Conservation (phyloP, 1,140 invertebrate genomes). For the Cylas formicarius region DNA sequence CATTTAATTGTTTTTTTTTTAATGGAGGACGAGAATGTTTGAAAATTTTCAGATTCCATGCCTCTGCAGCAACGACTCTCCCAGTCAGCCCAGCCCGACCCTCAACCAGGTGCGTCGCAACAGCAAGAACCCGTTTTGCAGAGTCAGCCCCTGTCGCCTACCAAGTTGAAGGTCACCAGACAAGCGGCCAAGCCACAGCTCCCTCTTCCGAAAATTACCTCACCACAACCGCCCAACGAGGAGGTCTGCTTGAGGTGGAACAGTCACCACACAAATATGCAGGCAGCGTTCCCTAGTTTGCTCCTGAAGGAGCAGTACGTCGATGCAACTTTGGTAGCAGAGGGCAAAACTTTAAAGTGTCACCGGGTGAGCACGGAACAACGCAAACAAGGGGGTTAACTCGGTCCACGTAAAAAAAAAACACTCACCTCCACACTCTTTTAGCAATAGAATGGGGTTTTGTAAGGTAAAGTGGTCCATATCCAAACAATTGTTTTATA, state of each 20-base stretch:
- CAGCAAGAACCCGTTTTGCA: slow-evolving; percentile 23
- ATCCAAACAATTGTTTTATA: too few species aligned
- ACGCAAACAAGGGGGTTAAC: too few species aligned
- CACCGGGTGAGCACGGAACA: slow-evolving; percentile 43
- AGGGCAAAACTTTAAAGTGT: slow-evolving; percentile 44
- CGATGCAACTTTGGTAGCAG: slow-evolving; percentile 51
- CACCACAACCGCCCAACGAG: slow-evolving; percentile 22
- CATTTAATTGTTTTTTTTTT: too few species aligned
- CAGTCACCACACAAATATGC: slow-evolving; percentile 63
- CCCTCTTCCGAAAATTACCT: slow-evolving; percentile 6
- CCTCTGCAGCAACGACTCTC: slow-evolving; percentile 29
- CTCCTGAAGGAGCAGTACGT: slow-evolving; percentile 48
- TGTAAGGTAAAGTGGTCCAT: too few species aligned
- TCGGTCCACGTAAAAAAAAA: too few species aligned
- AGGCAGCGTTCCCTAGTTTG: slow-evolving; percentile 50
- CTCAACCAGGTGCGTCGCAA: not conserved
- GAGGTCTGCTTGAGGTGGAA: slow-evolving; percentile 64
- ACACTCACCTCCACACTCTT: too few species aligned
- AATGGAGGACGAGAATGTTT: too few species aligned
- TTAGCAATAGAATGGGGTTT: too few species aligned
- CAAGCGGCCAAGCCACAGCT: slow-evolving; percentile 22
- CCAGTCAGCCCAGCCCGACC: slow-evolving; percentile 6
- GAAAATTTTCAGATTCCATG: slow-evolving; percentile 32
- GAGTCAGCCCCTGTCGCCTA: slow-evolving; percentile 33
- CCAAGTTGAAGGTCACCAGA: slow-evolving; percentile 34